Base-by-base conservation (phyloP, 2,113 vertebrate species). In the Cynopterus brachyotis region DNA sequence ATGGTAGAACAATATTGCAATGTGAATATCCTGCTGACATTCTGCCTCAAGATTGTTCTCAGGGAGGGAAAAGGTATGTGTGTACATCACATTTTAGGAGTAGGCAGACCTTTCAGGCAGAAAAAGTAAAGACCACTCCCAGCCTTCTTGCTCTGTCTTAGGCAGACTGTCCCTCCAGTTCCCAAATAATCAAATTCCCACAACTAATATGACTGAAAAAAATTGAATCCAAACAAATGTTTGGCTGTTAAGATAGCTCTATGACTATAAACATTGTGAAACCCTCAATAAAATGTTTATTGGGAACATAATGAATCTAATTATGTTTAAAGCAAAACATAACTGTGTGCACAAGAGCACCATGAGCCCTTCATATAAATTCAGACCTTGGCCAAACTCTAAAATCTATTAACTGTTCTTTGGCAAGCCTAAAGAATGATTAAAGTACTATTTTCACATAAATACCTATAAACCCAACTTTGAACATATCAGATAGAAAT, bases 301-400 rank as follows among this genome's bases (percentile, higher is more conserved):
- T 96, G 95, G 83, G 95, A 83, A 96, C 96, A 94, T 92, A 96
- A 95, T 97, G 80, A 94, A 96, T 88, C 87, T 89, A 94, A 93
- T 89, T 89, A 92, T 53, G 30, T 87, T 94, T 88, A 72, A 94
- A 96, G 35, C 32, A 96, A 96, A 97, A 94, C 45, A 72, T 69
- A 78, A 62, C 70, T 82, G 70, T 93, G 89, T 80, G 90, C 69
- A 37, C 45, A 97, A 93, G 79, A 89, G 78, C 83, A 84, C 78
- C 35, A 72, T 10, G 35, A 88, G 22, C 28, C 37, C 37, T 60
- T 83, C 24, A 24, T 64, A 90, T 94, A 96, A 93, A 95, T 94
- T 81, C 87, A 97, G 92, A 90, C 69, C 30, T 91, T 73, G 26
- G 78, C 78, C 83, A 90, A 89, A 79, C 78, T 93, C 37, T 89